Evolutionary conservation across 2,888 invertebrate genomes (phyloP).

Genomic region (Conchocele bisecta): DNA sequence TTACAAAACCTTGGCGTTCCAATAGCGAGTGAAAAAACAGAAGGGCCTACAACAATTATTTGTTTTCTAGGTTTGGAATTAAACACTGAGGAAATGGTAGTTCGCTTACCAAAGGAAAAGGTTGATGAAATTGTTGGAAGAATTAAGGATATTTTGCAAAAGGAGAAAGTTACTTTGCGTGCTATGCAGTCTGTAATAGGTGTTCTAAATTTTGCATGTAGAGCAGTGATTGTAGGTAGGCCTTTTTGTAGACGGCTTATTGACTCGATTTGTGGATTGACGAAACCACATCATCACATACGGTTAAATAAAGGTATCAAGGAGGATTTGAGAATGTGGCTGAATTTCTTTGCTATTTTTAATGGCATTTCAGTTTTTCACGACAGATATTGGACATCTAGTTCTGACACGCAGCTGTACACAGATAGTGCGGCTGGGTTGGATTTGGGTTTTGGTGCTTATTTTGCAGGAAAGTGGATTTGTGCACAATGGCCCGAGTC

Average conservation of each 20-base stretch:
- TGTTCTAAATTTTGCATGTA: neutral
- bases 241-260: neutral
- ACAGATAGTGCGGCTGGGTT: constrained; percentile 13
- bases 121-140: neutral
- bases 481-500: constrained; percentile 5
- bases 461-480: constrained; percentile 18
- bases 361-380: constrained; percentile 9
- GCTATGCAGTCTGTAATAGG: neutral
- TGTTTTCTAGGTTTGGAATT: neutral
- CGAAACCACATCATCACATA: constrained; percentile 8
- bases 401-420: constrained; percentile 11
- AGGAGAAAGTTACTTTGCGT: neutral
- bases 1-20: neutral
- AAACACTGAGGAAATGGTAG: neutral
- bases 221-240: neutral
- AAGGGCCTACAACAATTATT: neutral
- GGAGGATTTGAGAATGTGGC: constrained; percentile 1
- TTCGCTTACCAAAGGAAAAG: neutral
- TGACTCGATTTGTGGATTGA: neutral
- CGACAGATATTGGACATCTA: constrained; percentile 14
- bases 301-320: neutral
- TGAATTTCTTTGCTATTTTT: neutral
- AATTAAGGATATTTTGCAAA: neutral
- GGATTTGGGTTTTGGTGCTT: constrained; percentile 15
- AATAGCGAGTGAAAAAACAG: neutral